phyloP scores from a whole-genome alignment of 2,888 invertebrate species.

The Temnothorax unifasciatus region DNA sequence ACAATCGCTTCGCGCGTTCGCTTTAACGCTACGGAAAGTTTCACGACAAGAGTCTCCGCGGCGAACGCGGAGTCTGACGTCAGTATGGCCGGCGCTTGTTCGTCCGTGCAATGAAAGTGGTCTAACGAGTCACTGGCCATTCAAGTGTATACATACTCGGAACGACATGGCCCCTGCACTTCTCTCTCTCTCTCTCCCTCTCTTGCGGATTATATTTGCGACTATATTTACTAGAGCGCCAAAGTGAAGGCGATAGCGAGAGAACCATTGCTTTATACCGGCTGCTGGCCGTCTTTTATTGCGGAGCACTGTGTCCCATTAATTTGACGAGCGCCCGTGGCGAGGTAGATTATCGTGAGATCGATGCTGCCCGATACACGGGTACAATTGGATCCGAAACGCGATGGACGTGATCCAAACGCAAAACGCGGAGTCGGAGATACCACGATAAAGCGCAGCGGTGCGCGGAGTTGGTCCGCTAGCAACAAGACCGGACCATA shows the following conservation, averaged over 20 bases:
- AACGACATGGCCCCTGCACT: conserved; percentile 19
- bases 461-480: neutral
- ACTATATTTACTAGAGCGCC: conserved; percentile 5
- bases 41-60: conserved; percentile 19
- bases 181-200: neutral
- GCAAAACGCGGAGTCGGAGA: neutral
- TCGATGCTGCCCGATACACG: neutral
- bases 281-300: neutral
- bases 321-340: conserved; percentile 13
- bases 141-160: conserved; percentile 56
- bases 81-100: conserved; percentile 45
- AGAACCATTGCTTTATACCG: neutral
- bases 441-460: conserved; percentile 26
- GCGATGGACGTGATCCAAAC: neutral
- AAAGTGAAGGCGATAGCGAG: conserved; percentile 29
- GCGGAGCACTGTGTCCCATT: neutral
- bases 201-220: neutral
- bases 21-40: conserved; percentile 16
- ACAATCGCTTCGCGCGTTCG: neutral
- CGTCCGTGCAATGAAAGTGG: conserved; percentile 76
- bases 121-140: conserved; percentile 74
- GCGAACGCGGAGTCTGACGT: conserved; percentile 53
- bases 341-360: conserved; percentile 26
- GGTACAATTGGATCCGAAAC: conserved; percentile 22
- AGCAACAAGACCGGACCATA: conserved; percentile 36